phyloP scores from a whole-genome alignment of 2,888 invertebrate species.

The Seira sanloemensis region DNA sequence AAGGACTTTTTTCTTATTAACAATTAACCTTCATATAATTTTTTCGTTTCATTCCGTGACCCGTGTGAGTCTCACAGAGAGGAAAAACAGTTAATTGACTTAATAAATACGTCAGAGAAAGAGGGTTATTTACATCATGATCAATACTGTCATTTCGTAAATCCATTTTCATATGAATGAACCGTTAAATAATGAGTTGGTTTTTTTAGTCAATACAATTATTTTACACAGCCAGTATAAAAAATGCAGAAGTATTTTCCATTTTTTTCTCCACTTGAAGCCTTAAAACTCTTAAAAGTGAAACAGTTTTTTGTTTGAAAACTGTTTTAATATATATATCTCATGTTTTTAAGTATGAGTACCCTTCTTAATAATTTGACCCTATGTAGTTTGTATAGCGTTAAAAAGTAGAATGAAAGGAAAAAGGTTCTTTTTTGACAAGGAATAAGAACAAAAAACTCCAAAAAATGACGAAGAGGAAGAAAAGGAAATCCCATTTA shows the following conservation, averaged over 20 bases:
- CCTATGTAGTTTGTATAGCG: not conserved
- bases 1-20: not conserved
- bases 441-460: not conserved
- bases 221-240: not conserved
- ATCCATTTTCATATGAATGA: not conserved
- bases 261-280: not conserved
- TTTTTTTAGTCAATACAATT: not conserved
- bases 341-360: not conserved
- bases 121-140: constrained; percentile 2
- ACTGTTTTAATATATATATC: not conserved
- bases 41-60: no score
- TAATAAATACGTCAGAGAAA: no score
- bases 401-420: not conserved
- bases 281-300: not conserved
- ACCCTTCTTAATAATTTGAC: not conserved
- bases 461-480: no score
- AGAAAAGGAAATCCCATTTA: no score
- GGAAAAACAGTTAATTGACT: not conserved
- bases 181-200: not conserved
- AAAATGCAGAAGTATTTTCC: constrained; percentile 12
- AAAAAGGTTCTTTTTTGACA: not conserved
- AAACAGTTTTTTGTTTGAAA: not conserved
- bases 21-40: not conserved
- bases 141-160: constrained; percentile 10
- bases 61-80: no score